A percentile compares a stretch with the other conserved stretches of the same genome.
Evolutionary conservation across 2,888 invertebrate genomes (phyloP).

Genomic region (Syrphus vitripennis): DNA sequence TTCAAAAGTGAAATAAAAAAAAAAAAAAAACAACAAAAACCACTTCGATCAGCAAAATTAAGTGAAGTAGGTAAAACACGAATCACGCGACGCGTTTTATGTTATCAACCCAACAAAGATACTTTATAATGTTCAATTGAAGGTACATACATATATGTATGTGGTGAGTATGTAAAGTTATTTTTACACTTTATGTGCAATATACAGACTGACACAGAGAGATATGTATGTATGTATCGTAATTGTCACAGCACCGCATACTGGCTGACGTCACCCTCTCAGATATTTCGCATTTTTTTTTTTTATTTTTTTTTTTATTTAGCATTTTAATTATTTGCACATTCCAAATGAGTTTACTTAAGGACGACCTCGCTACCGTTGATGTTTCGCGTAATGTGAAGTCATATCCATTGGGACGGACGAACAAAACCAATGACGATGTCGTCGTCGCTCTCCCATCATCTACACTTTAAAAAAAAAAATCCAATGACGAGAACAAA

Average conservation of each 20-base stretch:
- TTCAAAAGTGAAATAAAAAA: background rate
- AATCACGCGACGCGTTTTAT: constrained; percentile 44
- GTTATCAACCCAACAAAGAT: background rate
- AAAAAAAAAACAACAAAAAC: background rate
- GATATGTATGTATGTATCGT: too few species aligned
- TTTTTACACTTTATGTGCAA: background rate
- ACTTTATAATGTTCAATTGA: background rate
- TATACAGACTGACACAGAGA: background rate
- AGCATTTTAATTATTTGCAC: constrained; percentile 41
- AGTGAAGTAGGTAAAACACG: constrained; percentile 23
- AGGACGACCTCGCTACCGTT: constrained; percentile 34
- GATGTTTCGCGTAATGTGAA: background rate
- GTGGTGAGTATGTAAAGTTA: background rate
- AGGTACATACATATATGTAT: too few species aligned
- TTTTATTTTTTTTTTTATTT: constrained; percentile 1
- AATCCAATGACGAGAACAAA: constrained; percentile 8
- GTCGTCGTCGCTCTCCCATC: background rate
- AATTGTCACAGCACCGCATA: background rate
- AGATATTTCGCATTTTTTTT: constrained; percentile 6
- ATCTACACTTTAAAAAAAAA: too few species aligned
- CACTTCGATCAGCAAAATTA: constrained; percentile 17
- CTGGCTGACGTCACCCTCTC: constrained; percentile 19
- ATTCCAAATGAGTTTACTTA: constrained; percentile 59
- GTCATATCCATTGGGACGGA: background rate
- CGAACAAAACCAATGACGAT: background rate